Percentiles rank a stretch among this genome's conserved stretches.
Conservation (phyloP, 2,113 vertebrate species). For the Loxodonta africana region DNA sequence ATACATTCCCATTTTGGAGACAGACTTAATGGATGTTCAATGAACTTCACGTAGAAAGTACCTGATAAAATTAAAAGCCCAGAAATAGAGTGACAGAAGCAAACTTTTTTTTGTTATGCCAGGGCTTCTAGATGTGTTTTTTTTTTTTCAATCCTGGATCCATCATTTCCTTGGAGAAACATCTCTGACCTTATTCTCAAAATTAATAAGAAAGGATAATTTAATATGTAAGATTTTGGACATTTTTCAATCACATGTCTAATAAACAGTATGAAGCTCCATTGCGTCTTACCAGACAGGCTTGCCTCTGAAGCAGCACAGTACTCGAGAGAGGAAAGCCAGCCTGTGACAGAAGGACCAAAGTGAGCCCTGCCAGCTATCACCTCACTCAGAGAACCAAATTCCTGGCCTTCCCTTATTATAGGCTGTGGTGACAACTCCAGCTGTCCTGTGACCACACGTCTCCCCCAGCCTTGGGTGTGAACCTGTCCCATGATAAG, state of each 20-base stretch:
- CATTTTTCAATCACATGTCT: background rate
- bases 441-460: too few species aligned
- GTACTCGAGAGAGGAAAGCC: background rate
- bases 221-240: constrained; percentile 34
- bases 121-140: background rate
- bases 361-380: background rate
- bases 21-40: background rate
- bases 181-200: constrained; percentile 32
- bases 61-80: background rate
- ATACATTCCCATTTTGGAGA: constrained; percentile 30
- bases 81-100: constrained; percentile 25
- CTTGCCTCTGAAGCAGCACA: constrained; percentile 16
- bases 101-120: constrained; percentile 14
- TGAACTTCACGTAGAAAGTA: constrained; percentile 23
- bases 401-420: too few species aligned
- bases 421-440: too few species aligned
- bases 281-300: background rate
- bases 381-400: background rate
- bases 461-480: too few species aligned
- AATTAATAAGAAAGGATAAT: constrained; percentile 55
- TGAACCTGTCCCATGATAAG: background rate
- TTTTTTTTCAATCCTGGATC: background rate
- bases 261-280: background rate
- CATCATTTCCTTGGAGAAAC: constrained; percentile 52
- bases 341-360: background rate